These are phyloP conservation scores for Porites evermanni DNA, from an alignment of 92 coral and sea anemone species.

Conservation along the genomic window DNA sequence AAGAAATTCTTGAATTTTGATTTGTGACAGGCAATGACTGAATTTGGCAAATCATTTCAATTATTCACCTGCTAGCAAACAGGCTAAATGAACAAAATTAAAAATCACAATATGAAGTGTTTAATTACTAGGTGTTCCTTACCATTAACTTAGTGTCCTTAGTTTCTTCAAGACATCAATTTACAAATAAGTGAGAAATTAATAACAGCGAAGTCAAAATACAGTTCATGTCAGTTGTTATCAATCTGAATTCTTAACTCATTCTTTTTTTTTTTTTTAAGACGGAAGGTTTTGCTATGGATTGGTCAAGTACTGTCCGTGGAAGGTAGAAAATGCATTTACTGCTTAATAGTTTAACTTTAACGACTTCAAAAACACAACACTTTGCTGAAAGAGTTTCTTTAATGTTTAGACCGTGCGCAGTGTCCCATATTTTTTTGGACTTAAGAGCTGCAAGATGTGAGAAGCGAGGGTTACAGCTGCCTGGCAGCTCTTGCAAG, in stretches of 20 bases:
- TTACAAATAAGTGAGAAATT: not conserved
- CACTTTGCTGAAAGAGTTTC: too few relatives aligned
- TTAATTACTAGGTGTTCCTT: not conserved
- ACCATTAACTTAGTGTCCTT: not conserved
- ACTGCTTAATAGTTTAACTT: not conserved
- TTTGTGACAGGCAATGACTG: too few relatives aligned
- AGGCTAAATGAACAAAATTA: too few relatives aligned
- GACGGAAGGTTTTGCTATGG: slow-evolving; percentile 98
- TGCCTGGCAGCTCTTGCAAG: too few relatives aligned
- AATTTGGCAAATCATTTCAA: too few relatives aligned
- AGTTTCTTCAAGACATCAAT: not conserved
- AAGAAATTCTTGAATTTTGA: too few relatives aligned
- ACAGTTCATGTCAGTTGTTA: not conserved
- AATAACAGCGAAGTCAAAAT: not conserved
- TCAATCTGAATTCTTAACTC: not conserved
- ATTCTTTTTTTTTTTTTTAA: not conserved
- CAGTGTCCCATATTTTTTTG: too few relatives aligned
- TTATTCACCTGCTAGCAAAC: too few relatives aligned
- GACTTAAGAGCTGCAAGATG: too few relatives aligned
- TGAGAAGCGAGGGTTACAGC: too few relatives aligned
- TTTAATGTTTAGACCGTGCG: too few relatives aligned
- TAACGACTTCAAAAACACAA: not conserved
- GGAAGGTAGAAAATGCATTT: slow-evolving; percentile 73
- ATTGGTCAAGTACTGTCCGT: slow-evolving; percentile 90
- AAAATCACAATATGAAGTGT: too few relatives aligned